Conservation (phyloP, 2,113 vertebrate genomes). For the Sapayoa aenigma region DNA sequence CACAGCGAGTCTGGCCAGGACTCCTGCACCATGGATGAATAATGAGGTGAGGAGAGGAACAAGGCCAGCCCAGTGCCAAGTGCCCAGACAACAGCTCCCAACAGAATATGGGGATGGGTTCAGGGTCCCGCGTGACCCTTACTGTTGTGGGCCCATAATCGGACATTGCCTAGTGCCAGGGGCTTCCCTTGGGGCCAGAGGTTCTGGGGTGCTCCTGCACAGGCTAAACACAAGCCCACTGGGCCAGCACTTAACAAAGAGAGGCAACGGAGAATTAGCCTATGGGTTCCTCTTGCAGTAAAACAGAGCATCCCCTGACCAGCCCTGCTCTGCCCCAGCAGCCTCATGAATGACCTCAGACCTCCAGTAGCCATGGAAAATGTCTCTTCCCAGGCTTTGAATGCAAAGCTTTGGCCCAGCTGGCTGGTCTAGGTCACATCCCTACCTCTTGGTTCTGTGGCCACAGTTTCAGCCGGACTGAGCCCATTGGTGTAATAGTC, state of each 20-base stretch:
- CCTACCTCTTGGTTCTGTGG: neutral
- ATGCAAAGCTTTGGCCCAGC: neutral
- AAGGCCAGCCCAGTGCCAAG: neutral
- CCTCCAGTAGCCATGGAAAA: neutral
- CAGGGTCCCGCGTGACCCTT: neutral
- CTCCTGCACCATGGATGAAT: neutral
- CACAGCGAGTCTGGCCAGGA: neutral
- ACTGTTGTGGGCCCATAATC: neutral
- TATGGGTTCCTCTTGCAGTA: neutral
- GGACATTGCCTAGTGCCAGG: too few relatives aligned
- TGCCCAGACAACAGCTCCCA: neutral
- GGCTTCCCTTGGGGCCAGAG: neutral
- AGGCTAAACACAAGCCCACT: neutral
- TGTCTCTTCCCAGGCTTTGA: neutral
- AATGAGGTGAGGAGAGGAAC: neutral
- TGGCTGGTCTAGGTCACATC: neutral
- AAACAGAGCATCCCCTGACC: neutral
- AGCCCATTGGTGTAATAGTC: neutral
- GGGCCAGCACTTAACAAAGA: neutral
- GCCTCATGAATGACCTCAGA: neutral
- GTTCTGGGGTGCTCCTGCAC: neutral
- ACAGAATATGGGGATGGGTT: neutral
- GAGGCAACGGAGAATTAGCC: neutral
- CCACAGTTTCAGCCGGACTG: neutral
- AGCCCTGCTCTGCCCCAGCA: neutral